Evolutionary conservation across 1,140 invertebrate genomes (phyloP).

Genomic region (Atopsyche davidsoni): DNA sequence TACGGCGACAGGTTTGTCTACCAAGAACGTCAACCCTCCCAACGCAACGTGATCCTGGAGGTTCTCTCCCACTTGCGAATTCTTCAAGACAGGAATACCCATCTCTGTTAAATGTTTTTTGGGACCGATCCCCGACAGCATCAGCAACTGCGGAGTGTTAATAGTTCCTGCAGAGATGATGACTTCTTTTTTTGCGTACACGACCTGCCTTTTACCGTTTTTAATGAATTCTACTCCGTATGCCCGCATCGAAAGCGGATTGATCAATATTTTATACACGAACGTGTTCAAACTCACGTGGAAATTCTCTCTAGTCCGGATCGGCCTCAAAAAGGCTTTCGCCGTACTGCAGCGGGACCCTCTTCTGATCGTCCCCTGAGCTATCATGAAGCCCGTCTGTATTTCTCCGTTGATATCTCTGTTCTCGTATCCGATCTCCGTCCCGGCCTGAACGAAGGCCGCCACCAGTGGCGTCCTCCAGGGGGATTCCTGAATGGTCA

Average conservation of each 20-base stretch:
- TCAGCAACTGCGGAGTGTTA: constrained; percentile 74
- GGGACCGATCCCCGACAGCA: constrained; percentile 84
- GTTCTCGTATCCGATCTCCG: constrained; percentile 81
- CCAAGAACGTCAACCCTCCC: constrained; percentile 60
- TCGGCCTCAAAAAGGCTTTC: constrained; percentile 80
- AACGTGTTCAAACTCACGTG: constrained; percentile 73
- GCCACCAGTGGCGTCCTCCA: constrained; percentile 75
- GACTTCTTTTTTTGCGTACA: constrained; percentile 68
- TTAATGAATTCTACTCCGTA: constrained; percentile 70
- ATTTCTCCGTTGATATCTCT: constrained; percentile 80
- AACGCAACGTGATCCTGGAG: constrained; percentile 71
- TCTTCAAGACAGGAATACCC: constrained; percentile 64
- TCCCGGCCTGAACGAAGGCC: constrained; percentile 79
- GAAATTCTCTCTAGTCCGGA: constrained; percentile 69
- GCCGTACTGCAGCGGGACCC: constrained; percentile 85
- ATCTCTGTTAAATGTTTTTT: constrained; percentile 62
- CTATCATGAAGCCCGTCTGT: constrained; percentile 82
- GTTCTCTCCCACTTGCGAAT: constrained; percentile 72
- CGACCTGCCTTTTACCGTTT: constrained; percentile 56
- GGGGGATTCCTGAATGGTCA: constrained; percentile 79
- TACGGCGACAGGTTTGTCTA: constrained; percentile 70
- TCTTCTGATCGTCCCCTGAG: constrained; percentile 80
- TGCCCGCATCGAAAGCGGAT: constrained; percentile 64
- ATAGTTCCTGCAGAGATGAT: constrained; percentile 75
- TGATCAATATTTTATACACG: constrained; percentile 64